Percentiles rank a stretch among this genome's conserved stretches.
These are phyloP conservation scores for Drusus annulatus DNA, from an alignment of 1,140 invertebrate species.

Conservation along the genomic window DNA sequence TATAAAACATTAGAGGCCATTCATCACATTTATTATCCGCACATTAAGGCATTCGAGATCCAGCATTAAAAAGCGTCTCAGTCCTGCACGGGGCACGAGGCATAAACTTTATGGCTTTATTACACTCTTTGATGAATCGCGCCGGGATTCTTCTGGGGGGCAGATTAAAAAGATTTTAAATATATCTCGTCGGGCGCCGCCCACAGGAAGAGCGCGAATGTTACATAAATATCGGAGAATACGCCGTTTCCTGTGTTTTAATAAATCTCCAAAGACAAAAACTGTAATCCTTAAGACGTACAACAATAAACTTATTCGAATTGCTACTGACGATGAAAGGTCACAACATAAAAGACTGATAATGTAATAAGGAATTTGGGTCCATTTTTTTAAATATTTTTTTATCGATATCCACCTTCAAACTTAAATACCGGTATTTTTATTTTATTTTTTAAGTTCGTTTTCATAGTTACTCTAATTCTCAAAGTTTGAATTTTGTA, in stretches of 20 bases:
- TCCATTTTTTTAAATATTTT: too few relatives aligned
- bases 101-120: slow-evolving; percentile 57
- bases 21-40: slow-evolving; percentile 59
- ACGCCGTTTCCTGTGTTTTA: slow-evolving; percentile 7
- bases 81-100: slow-evolving; percentile 42
- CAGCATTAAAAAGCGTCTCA: slow-evolving; percentile 57
- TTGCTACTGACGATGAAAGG: too few relatives aligned
- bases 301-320: too few relatives aligned
- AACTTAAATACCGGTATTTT: too few relatives aligned
- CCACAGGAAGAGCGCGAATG: slow-evolving; percentile 26
- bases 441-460: too few relatives aligned
- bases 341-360: too few relatives aligned
- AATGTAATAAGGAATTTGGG: too few relatives aligned
- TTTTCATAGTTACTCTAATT: too few relatives aligned
- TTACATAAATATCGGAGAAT: slow-evolving; percentile 27
- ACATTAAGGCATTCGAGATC: slow-evolving; percentile 59
- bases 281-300: neutral
- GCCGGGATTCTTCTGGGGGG: slow-evolving; percentile 35
- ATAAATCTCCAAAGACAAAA: neutral
- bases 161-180: slow-evolving; percentile 51
- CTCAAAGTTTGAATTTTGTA: too few relatives aligned
- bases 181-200: slow-evolving; percentile 3
- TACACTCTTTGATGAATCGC: slow-evolving; percentile 58
- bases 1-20: slow-evolving; percentile 58
- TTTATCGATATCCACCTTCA: too few relatives aligned